Conservation (phyloP, 2,888 invertebrate genomes). For the Melipona beecheii region DNA sequence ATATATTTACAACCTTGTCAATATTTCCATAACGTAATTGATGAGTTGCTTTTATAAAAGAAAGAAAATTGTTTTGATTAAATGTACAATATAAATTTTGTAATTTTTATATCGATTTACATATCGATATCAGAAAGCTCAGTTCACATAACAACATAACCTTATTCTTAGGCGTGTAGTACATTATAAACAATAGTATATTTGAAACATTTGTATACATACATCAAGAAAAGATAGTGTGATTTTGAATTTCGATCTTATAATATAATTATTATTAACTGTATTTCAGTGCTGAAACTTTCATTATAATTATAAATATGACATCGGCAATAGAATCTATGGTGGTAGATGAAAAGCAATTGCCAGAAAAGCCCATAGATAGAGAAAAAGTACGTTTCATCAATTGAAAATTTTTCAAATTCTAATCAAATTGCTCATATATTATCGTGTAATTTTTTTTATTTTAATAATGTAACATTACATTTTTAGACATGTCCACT, state of each 20-base stretch:
- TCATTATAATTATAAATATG: conserved; percentile 73
- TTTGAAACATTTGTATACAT: background rate
- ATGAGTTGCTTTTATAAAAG: no score
- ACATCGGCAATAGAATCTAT: conserved; percentile 88
- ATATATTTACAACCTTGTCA: no score
- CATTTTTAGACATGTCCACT: conserved; percentile 95
- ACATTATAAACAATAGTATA: background rate
- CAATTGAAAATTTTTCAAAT: conserved; percentile 30
- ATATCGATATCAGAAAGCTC: background rate
- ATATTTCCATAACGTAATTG: no score
- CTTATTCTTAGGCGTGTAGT: background rate
- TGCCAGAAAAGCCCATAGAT: conserved; percentile 91
- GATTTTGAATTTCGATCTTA: background rate
- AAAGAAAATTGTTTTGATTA: no score
- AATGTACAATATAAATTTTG: no score
- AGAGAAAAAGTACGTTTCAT: conserved; percentile 90
- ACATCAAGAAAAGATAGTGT: background rate
- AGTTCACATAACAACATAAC: background rate
- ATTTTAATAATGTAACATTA: background rate
- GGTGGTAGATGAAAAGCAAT: conserved; percentile 92
- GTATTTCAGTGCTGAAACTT: background rate
- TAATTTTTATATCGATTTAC: background rate
- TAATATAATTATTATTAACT: background rate
- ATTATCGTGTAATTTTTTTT: background rate
- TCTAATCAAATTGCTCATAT: background rate